A percentile compares a stretch with the other conserved stretches of the same genome.
Conservation (phyloP, 2,797 vertebrate genomes). For the Lagodon rhomboides region DNA sequence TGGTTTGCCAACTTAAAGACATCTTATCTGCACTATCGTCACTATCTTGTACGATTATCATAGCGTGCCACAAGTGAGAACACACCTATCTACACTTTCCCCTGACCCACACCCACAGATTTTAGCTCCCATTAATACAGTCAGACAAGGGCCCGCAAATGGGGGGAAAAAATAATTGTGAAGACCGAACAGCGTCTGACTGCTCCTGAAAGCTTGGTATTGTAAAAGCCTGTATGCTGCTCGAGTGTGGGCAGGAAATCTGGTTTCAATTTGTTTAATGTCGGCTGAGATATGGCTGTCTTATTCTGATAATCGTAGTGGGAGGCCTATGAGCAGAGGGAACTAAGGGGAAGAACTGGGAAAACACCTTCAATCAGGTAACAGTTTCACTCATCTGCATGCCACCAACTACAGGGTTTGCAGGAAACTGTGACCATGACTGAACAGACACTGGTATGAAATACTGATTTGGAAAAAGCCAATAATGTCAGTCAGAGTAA, state of each 20-base stretch:
- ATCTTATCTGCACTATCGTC: conserved; percentile 1
- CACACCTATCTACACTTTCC: conserved; percentile 14
- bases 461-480: background rate
- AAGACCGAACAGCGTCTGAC: conserved; percentile 40
- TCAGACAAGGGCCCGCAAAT: conserved; percentile 16
- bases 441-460: background rate
- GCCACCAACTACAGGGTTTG: conserved; percentile 32
- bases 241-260: conserved; percentile 69
- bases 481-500: background rate
- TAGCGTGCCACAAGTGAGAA: background rate
- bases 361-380: conserved; percentile 67
- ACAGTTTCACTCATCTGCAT: conserved; percentile 44
- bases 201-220: conserved; percentile 55
- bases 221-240: conserved; percentile 52
- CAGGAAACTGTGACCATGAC: conserved; percentile 43
- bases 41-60: conserved; percentile 7
- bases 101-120: conserved; percentile 2
- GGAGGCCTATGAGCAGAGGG: conserved; percentile 53
- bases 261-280: conserved; percentile 80
- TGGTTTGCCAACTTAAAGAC: background rate
- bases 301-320: conserved; percentile 70
- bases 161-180: conserved; percentile 4
- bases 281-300: conserved; percentile 70
- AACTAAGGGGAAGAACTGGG: conserved; percentile 44
- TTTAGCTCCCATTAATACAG: background rate